These are phyloP conservation scores for Chrosomus eos DNA, from an alignment of 2,797 vertebrate genomes.

Conservation along the genomic window DNA sequence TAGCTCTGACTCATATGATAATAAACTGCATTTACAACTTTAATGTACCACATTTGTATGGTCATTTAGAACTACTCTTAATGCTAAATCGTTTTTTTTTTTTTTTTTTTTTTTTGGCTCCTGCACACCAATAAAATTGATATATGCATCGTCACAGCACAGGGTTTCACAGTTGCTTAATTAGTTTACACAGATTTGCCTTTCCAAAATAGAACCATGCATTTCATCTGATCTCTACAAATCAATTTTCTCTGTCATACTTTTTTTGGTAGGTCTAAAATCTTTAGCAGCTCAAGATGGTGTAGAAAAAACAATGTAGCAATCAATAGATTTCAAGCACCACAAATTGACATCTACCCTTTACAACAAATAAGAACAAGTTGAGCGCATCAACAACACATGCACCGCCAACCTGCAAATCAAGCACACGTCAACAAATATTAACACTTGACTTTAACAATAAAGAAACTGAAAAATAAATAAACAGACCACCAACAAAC, in stretches of 20 bases:
- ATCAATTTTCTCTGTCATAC: neutral
- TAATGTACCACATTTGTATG: neutral
- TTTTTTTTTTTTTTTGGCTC: neutral
- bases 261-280: neutral
- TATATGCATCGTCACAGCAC: neutral
- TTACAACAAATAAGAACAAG: slow-evolving; percentile 18
- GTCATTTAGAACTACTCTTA: slow-evolving; percentile 6
- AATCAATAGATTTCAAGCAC: slow-evolving; percentile 61
- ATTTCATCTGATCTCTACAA: neutral
- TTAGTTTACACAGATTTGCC: slow-evolving; percentile 9
- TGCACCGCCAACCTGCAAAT: slow-evolving; percentile 38
- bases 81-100: neutral
- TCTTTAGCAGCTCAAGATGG: neutral
- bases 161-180: neutral
- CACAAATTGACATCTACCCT: slow-evolving; percentile 21
- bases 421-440: slow-evolving; percentile 39
- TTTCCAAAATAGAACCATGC: slow-evolving; percentile 5
- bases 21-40: neutral
- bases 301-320: neutral
- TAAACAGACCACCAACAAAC: slow-evolving; percentile 31
- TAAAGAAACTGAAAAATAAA: slow-evolving; percentile 44
- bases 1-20: slow-evolving; percentile 19
- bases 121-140: neutral
- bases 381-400: slow-evolving; percentile 12
- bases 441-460: slow-evolving; percentile 53